phyloP scores from a whole-genome alignment of 2,113 vertebrate genomes.

The Charina bottae region DNA sequence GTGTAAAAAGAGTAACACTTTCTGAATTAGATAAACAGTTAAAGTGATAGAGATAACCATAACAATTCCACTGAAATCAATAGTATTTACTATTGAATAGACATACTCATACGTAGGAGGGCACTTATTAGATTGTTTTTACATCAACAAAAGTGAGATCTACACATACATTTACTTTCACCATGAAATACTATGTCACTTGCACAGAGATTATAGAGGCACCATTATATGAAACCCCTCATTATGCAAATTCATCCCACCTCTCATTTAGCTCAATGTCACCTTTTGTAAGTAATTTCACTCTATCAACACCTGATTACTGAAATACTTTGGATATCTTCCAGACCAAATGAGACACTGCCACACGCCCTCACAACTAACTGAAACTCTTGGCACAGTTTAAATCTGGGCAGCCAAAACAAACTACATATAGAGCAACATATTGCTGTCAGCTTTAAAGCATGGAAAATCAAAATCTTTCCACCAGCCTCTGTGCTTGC shows the following conservation, averaged over 20 bases:
- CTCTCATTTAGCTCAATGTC: background rate
- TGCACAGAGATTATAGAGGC: background rate
- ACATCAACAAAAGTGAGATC: constrained; percentile 42
- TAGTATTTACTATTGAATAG: background rate
- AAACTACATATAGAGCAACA: constrained; percentile 40
- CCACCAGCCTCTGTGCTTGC: constrained; percentile 28
- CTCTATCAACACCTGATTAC: constrained; percentile 12
- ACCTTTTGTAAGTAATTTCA: constrained; percentile 15
- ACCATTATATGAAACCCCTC: background rate
- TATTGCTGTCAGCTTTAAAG: constrained; percentile 43
- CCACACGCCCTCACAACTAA: constrained; percentile 4
- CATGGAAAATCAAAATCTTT: constrained; percentile 44
- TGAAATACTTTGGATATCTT: constrained; percentile 13
- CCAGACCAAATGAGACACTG: constrained; percentile 5
- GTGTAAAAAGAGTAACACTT: background rate
- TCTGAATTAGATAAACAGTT: background rate
- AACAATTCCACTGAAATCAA: background rate
- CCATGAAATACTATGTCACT: constrained; percentile 40
- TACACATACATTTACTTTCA: constrained; percentile 29
- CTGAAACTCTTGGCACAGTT: constrained; percentile 37
- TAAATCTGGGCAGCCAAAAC: constrained; percentile 51
- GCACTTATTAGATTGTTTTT: constrained; percentile 39
- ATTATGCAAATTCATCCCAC: background rate
- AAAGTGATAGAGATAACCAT: constrained; percentile 29
- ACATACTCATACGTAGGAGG: background rate